Evolutionary conservation across 1,140 invertebrate species (phyloP).

Genomic region (Drosophila prosaltans): DNA sequence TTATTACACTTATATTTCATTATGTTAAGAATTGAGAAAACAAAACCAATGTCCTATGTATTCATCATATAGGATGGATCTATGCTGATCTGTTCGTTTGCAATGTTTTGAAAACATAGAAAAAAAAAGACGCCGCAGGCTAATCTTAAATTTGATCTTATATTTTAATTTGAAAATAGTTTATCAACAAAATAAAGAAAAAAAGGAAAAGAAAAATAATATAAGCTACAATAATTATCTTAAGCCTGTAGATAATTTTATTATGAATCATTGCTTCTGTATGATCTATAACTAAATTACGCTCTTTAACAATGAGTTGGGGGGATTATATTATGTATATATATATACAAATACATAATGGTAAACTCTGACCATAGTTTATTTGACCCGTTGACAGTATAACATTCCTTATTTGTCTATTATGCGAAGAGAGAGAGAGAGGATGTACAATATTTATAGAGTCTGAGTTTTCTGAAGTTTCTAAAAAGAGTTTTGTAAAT

Average conservation of each 20-base stretch:
- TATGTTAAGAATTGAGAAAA: not conserved
- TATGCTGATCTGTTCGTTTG: not conserved
- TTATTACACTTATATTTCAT: not conserved
- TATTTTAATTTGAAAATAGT: not conserved
- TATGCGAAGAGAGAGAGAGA: not conserved
- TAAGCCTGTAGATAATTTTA: not conserved
- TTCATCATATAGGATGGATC: not conserved
- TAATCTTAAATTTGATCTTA: not conserved
- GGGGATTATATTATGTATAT: not conserved
- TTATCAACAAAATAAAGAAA: not conserved
- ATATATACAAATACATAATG: conserved; percentile 2
- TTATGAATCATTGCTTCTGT: not conserved
- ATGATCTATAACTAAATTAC: not conserved
- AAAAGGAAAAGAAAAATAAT: not conserved
- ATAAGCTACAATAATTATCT: not conserved
- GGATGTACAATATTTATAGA: not conserved
- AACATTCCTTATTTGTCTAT: not conserved
- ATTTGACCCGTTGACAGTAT: not conserved
- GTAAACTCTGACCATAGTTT: not conserved
- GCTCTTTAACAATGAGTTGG: not conserved
- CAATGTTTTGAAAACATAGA: not conserved
- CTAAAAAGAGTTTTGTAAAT: not conserved
- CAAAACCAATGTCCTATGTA: not conserved
- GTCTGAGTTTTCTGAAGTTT: not conserved
- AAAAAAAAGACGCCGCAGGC: not conserved